Percentiles rank a stretch among this genome's conserved stretches.
These are phyloP conservation scores for Plutomurus gul DNA, from an alignment of 1,140 invertebrate species.

Conservation along the genomic window DNA sequence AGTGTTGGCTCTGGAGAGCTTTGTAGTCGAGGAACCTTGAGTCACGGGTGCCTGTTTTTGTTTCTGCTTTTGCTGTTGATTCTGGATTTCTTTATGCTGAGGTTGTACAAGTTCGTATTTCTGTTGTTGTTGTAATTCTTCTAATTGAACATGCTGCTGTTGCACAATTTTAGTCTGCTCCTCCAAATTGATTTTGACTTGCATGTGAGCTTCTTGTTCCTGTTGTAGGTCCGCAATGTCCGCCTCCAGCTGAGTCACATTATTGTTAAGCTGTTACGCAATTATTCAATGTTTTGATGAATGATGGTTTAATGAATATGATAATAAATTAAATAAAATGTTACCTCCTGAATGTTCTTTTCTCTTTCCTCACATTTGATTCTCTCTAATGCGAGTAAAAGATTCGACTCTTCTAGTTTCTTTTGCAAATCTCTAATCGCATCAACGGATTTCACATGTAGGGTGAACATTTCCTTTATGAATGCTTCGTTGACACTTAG, in stretches of 20 bases:
- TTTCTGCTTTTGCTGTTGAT: not conserved
- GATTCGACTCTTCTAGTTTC: slow-evolving; percentile 3
- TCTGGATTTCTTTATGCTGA: not conserved
- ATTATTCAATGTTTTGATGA: too few relatives aligned
- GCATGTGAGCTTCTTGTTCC: not conserved
- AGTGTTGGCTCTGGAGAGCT: not conserved
- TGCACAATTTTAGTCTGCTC: not conserved
- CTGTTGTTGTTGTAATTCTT: not conserved
- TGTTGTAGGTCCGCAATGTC: not conserved
- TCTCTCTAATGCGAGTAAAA: not conserved
- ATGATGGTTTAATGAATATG: not conserved
- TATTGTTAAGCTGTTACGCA: not conserved
- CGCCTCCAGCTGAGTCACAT: not conserved
- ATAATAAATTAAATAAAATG: not conserved
- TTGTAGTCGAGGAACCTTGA: not conserved
- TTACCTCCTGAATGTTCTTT: not conserved
- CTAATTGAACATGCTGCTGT: not conserved
- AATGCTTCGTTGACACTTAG: not conserved
- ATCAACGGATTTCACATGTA: not conserved
- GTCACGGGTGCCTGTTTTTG: not conserved
- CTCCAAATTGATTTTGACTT: not conserved
- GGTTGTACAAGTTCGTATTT: not conserved
- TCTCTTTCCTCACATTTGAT: not conserved
- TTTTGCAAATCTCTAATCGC: not conserved
- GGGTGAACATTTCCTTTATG: not conserved